A percentile compares a stretch with the other conserved stretches of the same genome.
These are phyloP conservation scores for Craseonycteris thonglongyai DNA, from an alignment of 2,113 vertebrate species.

Conservation along the genomic window DNA sequence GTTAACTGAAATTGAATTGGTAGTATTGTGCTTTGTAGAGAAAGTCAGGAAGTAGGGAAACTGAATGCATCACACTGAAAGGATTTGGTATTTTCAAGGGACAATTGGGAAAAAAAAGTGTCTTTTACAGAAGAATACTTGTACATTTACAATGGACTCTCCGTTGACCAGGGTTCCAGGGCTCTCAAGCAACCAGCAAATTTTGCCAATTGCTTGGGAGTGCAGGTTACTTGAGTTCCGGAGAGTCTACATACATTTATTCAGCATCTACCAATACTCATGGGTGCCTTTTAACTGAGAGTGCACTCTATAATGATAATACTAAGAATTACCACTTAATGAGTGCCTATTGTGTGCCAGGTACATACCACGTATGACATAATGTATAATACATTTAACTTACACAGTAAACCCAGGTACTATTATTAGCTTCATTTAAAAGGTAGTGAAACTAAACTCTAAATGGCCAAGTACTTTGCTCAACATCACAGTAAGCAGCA, in stretches of 20 bases:
- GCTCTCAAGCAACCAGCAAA: no score
- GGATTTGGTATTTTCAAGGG: constrained; percentile 17
- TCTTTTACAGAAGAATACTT: constrained; percentile 39
- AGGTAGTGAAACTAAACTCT: not conserved
- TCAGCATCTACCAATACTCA: no score
- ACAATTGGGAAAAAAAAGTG: constrained; percentile 1
- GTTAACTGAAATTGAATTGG: not conserved
- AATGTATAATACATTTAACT: not conserved
- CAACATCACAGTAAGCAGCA: not conserved
- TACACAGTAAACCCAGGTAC: not conserved
- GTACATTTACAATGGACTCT: no score
- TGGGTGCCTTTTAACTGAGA: no score
- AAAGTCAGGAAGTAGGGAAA: constrained; percentile 17
- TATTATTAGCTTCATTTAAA: not conserved
- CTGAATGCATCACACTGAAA: not conserved
- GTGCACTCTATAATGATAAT: not conserved
- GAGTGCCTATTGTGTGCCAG: not conserved
- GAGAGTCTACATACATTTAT: no score
- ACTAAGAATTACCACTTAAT: not conserved
- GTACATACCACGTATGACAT: not conserved
- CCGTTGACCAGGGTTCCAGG: no score
- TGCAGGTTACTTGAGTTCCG: no score
- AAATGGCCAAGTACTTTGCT: not conserved
- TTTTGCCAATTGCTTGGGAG: no score
- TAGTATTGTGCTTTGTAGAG: not conserved